These are phyloP conservation scores for Scaptomyza cyrtandrae DNA, from an alignment of 2,888 invertebrate species.

Conservation along the genomic window DNA sequence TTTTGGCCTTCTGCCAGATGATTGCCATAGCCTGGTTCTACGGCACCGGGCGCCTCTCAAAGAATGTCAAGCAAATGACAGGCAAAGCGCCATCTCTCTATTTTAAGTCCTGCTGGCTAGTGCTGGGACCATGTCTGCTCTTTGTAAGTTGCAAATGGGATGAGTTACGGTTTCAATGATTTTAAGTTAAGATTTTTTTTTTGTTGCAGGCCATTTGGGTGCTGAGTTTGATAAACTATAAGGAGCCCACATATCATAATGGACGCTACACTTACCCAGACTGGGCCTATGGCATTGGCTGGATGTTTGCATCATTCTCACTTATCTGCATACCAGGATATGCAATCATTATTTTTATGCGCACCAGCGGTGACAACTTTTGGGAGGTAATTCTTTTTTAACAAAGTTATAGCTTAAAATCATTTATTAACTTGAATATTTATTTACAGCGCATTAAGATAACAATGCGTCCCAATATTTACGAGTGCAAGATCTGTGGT, in stretches of 20 bases:
- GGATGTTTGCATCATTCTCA: conserved; percentile 93
- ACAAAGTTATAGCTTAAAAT: too few species aligned
- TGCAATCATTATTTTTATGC: conserved; percentile 89
- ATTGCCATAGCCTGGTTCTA: conserved; percentile 97
- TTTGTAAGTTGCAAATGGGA: conserved; percentile 85
- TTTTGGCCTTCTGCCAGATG: conserved; percentile 96
- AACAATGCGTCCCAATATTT: conserved; percentile 90
- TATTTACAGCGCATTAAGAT: conserved; percentile 89
- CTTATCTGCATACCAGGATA: conserved; percentile 94
- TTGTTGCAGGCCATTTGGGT: conserved; percentile 91
- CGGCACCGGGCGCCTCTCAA: conserved; percentile 91
- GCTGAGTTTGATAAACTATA: conserved; percentile 94
- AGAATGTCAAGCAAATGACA: conserved; percentile 95
- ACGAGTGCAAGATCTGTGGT: conserved; percentile 90
- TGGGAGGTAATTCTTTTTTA: conserved; percentile 87
- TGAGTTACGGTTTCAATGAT: not conserved
- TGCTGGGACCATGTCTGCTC: conserved; percentile 92
- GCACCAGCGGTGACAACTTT: conserved; percentile 89
- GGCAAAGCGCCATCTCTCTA: conserved; percentile 92
- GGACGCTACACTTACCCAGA: conserved; percentile 91
- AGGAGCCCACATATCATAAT: conserved; percentile 93
- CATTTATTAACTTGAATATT: not conserved
- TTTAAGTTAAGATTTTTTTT: not conserved
- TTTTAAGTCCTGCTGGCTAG: conserved; percentile 93
- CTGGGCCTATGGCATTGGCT: conserved; percentile 93